These are phyloP conservation scores for Cercopithecus mona DNA, from an alignment of 2,113 vertebrate species.

Conservation along the genomic window DNA sequence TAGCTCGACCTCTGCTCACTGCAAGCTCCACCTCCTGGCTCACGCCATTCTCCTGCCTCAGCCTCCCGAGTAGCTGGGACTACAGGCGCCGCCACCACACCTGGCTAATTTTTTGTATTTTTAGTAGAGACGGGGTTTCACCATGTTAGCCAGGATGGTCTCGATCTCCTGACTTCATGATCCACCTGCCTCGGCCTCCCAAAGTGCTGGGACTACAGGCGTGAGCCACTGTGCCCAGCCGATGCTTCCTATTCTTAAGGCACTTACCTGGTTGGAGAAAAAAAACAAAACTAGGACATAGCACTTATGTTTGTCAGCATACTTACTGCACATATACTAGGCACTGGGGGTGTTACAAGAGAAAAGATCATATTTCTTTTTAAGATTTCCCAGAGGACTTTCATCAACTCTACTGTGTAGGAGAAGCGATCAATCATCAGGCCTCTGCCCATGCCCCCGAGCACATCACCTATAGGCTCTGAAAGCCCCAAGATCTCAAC, in stretches of 20 bases:
- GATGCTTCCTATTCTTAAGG: not conserved
- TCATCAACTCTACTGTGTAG: not conserved
- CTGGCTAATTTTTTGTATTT: too few relatives aligned
- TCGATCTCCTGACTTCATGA: too few relatives aligned
- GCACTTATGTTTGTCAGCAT: not conserved
- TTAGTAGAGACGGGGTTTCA: too few relatives aligned
- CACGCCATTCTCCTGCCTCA: too few relatives aligned
- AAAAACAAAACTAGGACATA: not conserved
- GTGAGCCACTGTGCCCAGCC: too few relatives aligned
- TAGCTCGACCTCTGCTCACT: too few relatives aligned
- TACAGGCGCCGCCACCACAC: too few relatives aligned
- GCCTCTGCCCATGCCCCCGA: not conserved
- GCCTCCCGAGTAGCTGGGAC: too few relatives aligned
- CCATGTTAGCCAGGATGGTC: too few relatives aligned
- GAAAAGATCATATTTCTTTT: not conserved
- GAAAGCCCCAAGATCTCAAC: not conserved
- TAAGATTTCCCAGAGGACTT: not conserved
- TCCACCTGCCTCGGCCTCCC: too few relatives aligned
- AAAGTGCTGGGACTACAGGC: too few relatives aligned
- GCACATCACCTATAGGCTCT: not conserved
- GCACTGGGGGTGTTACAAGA: not conserved
- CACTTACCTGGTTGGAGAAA: not conserved
- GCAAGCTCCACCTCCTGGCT: too few relatives aligned
- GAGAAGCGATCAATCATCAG: not conserved
- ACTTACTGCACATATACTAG: not conserved